Base-by-base conservation (phyloP, 1,140 invertebrate genomes). In the Philaenus spumarius region DNA sequence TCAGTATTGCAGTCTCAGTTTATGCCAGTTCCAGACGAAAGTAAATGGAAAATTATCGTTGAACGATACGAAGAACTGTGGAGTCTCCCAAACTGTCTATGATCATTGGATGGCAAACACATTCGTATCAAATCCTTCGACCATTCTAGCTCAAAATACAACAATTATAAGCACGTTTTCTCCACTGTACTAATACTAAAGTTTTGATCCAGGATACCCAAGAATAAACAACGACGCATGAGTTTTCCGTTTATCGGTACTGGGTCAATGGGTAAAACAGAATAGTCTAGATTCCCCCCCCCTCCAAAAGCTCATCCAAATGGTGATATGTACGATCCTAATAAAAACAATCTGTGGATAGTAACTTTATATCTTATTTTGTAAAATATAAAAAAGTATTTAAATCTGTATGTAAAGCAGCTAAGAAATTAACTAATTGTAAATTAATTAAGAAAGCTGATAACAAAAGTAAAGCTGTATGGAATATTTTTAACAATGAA, bases 51-150 rank as follows among this genome's bases (percentile, higher is more conserved):
- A 55, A 12, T 30, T 20, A 64, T 67, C 50, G 66, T 66, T 14
- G 30, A 65, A 43, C 56, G 61, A 15, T 58, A 17, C 42, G 15
- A 58, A 47, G 6, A 26, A 4, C 17, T 57, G 34, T 70, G 66
- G 67, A 66, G 72, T 59, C 69, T 74, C 57, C 71, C 69, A 20
- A 65, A 72, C 48, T 73, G 68, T 62, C 43, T 74, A 7, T 74
- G 73, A 1, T 63, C 73, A 24, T 58, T 77, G 1, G 76, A 79
- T 64, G 76, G 77, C 1, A 80, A 78, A 57, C 77, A 81, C 64
- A 55, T 80, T 23, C 46, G 64, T 0, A 73, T 78, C 35, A 55
- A 70, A 63, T 61, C 55, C 4, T 73, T 75, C 26, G 14, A 48
- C 24, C 61, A 69, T 39, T 69, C 69, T 57, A 77, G 78, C 55